Percentiles rank a stretch among this genome's conserved stretches.
These are phyloP conservation scores for Trematomus loennbergii DNA, from an alignment of 2,113 vertebrate species.

Conservation along the genomic window DNA sequence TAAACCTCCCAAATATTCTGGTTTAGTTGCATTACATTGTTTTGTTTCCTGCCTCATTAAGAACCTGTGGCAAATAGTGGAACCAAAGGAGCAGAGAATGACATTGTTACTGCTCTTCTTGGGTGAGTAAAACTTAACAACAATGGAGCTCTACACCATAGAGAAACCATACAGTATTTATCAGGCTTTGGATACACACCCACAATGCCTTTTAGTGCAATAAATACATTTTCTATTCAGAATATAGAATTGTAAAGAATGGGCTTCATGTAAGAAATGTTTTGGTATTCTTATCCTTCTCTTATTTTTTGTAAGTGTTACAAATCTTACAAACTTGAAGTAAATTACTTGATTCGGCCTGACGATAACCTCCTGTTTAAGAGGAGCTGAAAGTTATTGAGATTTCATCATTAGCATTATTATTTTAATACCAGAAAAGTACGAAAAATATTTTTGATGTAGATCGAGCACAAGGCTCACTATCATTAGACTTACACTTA, in stretches of 20 bases:
- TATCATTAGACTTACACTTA: background rate
- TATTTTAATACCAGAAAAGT: too few species aligned
- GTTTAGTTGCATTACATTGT: background rate
- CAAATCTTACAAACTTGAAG: background rate
- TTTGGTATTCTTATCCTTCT: too few species aligned
- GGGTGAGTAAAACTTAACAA: slow-evolving; percentile 64
- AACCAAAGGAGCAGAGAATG: slow-evolving; percentile 85
- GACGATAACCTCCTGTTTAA: background rate
- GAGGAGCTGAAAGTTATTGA: background rate
- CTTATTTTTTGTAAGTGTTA: too few species aligned
- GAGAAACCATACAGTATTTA: background rate
- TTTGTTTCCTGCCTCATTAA: slow-evolving; percentile 25
- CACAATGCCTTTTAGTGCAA: too few species aligned
- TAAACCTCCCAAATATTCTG: too few species aligned
- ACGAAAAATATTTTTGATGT: background rate
- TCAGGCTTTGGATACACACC: background rate
- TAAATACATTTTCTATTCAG: too few species aligned
- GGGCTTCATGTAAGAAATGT: too few species aligned
- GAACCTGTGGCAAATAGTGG: slow-evolving; percentile 79
- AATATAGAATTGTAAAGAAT: too few species aligned
- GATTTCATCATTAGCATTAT: background rate
- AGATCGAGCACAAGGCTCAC: background rate
- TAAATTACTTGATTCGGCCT: background rate
- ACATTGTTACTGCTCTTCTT: slow-evolving; percentile 66
- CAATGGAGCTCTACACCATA: background rate